Conservation (phyloP, 2,888 invertebrate species). For the Brenthis ino region DNA sequence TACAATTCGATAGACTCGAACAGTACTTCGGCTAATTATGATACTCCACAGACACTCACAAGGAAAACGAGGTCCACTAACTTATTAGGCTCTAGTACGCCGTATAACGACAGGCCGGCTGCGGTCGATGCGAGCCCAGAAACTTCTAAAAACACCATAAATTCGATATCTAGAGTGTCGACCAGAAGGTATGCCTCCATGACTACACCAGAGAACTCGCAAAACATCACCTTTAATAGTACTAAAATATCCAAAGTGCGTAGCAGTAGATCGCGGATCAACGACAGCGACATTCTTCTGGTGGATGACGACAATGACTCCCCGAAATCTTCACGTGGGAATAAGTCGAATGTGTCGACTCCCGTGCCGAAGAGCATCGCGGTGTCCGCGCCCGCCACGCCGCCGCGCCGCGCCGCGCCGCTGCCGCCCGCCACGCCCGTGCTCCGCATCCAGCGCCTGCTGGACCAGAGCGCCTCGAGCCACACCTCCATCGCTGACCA, state of each 20-base stretch:
- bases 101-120: constrained; percentile 44
- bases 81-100: constrained; percentile 57
- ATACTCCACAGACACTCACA: constrained; percentile 48
- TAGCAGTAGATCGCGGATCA: constrained; percentile 54
- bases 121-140: background rate
- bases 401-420: constrained; percentile 51
- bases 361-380: constrained; percentile 30
- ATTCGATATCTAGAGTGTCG: constrained; percentile 17
- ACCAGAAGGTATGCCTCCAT: constrained; percentile 50
- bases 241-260: constrained; percentile 52
- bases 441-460: constrained; percentile 61
- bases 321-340: constrained; percentile 38
- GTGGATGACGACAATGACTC: constrained; percentile 48
- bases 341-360: constrained; percentile 14
- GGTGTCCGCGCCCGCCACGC: background rate
- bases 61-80: constrained; percentile 51
- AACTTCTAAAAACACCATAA: background rate
- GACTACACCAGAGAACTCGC: constrained; percentile 53
- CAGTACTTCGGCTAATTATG: constrained; percentile 44
- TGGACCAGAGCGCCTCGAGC: constrained; percentile 52
- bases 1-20: constrained; percentile 58
- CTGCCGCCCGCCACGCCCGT: constrained; percentile 65
- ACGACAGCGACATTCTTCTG: constrained; percentile 55
- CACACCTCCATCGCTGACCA: constrained; percentile 40
- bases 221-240: constrained; percentile 51